Evolutionary conservation across 1,140 invertebrate genomes (phyloP).

Genomic region (Calephelis nemesis): DNA sequence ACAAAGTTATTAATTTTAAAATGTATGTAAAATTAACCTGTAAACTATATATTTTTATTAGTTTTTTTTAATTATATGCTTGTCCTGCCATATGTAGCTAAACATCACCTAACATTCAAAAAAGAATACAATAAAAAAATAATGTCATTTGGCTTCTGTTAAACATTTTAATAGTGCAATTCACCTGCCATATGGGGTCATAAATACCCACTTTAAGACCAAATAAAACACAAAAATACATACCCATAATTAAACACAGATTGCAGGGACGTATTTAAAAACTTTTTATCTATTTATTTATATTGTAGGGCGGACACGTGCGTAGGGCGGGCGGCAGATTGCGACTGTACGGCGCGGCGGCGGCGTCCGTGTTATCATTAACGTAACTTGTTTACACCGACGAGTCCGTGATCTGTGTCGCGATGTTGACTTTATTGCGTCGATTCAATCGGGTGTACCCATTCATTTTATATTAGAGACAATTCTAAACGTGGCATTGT

Average conservation of each 20-base stretch:
- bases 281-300: slow-evolving; percentile 10
- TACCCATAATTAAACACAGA: slow-evolving; percentile 38
- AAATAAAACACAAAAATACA: slow-evolving; percentile 26
- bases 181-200: slow-evolving; percentile 19
- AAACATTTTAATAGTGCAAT: neutral
- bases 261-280: neutral
- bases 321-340: slow-evolving; percentile 57
- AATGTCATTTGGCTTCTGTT: too few relatives aligned
- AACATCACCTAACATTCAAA: too few relatives aligned
- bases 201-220: neutral
- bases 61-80: too few relatives aligned
- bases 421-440: slow-evolving; percentile 62
- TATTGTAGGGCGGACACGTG: slow-evolving; percentile 41
- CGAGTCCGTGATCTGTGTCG: slow-evolving; percentile 45
- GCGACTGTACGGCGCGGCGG: slow-evolving; percentile 56
- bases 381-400: slow-evolving; percentile 61
- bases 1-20: too few relatives aligned
- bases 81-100: too few relatives aligned
- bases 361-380: slow-evolving; percentile 63
- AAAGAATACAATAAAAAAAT: too few relatives aligned
- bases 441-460: slow-evolving; percentile 43
- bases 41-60: too few relatives aligned
- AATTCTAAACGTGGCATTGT: neutral
- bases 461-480: slow-evolving; percentile 34
- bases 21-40: too few relatives aligned